Conservation (phyloP, 2,113 vertebrate genomes). For the Helogale parvula region DNA sequence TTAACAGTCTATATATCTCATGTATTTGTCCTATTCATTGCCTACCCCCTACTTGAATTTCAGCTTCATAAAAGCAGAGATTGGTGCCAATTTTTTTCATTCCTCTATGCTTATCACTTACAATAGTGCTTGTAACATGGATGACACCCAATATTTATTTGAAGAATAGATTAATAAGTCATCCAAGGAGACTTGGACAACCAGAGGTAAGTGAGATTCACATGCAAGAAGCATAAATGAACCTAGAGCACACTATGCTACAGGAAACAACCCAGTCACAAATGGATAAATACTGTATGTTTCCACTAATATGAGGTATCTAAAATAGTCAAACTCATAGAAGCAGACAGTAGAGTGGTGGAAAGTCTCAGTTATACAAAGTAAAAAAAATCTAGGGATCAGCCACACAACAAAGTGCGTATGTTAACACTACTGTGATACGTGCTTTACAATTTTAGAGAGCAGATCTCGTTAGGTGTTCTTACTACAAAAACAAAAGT, state of each 20-base stretch:
- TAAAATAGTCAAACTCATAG: not conserved
- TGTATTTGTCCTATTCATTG: not conserved
- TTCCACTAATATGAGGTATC: not conserved
- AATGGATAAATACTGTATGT: not conserved
- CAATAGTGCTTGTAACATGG: not conserved
- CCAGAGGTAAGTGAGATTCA: not conserved
- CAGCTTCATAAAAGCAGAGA: not conserved
- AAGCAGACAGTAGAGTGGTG: not conserved
- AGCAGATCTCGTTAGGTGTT: not conserved
- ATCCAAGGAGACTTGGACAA: not conserved
- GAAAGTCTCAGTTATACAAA: not conserved
- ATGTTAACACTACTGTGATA: not conserved
- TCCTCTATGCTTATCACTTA: not conserved
- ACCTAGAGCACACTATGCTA: not conserved
- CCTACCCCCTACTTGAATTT: not conserved
- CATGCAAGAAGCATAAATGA: not conserved
- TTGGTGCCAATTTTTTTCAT: not conserved
- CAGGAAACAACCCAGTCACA: not conserved
- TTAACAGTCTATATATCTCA: not conserved
- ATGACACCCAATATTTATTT: not conserved
- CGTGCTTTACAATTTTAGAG: not conserved
- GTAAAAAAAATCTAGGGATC: not conserved
- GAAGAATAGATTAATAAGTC: not conserved
- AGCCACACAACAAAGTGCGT: not conserved
- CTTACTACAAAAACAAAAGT: not conserved